Base-by-base conservation (phyloP, 2,888 invertebrate species). In the Apotomis capreana region DNA sequence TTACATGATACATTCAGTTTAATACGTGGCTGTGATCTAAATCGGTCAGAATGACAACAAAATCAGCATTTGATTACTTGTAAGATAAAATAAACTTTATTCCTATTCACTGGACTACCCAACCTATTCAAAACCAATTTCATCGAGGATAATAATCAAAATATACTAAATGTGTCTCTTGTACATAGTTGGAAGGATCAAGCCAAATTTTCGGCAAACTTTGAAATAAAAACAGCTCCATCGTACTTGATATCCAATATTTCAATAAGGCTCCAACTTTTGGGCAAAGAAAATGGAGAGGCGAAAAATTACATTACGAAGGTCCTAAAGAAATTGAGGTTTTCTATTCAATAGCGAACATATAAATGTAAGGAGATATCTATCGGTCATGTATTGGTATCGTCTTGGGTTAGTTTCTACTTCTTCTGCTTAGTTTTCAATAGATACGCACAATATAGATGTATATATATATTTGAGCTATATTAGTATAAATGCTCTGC, bases 211-310 rank as follows among this genome's bases (percentile, higher is more conserved):
- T 74, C 64, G 64, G 70, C 74, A 88, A 90, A 82, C 88, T 90
- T 89, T 85, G 86, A 89, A 88, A 89, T 87, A 89, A 88, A 89
- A 89, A 89, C 88, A 90, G 88, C 85, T 89, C 85, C 78, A 86
- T 87, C 88, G 87, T 84, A 89, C 89, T 92, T 89, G 90, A 92
- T 89, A 92, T 91, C 89, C 90, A 89, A 91, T 92, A 91, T 91
- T 92, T 90, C 91, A 90, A 92, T 91, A 90, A 89, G 84, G 82
- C 85, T 84, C 84, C 83, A 88, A 89, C 86, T 91, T 91, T 89
- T 84, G 83, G 87, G 85, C 75, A 84, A 84, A 88, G 87, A 89
- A 89, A 91, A 90, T 87, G 87, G 89, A 88, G 84, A 89, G 83
- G 84, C 84, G 83, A 89, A 87, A 91, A 91, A 92, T 92, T 90